Base-by-base conservation (phyloP, 1,140 invertebrate species). In the Wasmannia auropunctata region DNA sequence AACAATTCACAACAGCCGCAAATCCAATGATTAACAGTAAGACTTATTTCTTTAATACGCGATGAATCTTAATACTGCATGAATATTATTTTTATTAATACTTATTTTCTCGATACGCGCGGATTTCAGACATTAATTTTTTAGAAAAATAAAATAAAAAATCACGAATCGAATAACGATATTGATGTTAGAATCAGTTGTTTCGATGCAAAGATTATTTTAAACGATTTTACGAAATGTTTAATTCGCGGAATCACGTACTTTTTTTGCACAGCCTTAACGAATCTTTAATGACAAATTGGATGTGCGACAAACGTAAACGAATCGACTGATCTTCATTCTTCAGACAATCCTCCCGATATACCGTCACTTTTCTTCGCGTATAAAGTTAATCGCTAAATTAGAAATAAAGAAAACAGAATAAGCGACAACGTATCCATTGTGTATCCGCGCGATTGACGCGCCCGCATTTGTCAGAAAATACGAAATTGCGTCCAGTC, bases 401-500 rank as follows among this genome's bases (percentile, higher is more conserved):
- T 69, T 67, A 63, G 22, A 56, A n/a, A 49, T 11, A 86, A 28
- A 70, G n/a, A 40, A n/a, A 79, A 40, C 25, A 34, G 22, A 54
- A 11, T 54, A 51, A 51, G 16, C 40, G 14, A 56, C n/a, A 81
- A 54, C n/a, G 46, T 60, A 22, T 75, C 10, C 16, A 11, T n/a
- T 60, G 16, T 40, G n/a, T 75, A 43, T 74, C 34, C 46, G 34
- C 40, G 43, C 51, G 46, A 62, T 46, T 25, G 22, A 58, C 25
- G 37, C 34, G 67, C 22, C 56, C 60, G 49, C 28, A 43, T 77
- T 88, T 46, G 86, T 77, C 31, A 49, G 56, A 63, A 60, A 37
- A 65, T 56, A 60, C 58, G 25, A 88, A 86, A 88, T 89, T 89
- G 70, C 83, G 88, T 89, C 89, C 88, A 87, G 58, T 70, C 34